Base-by-base conservation (phyloP, 2,888 invertebrate genomes). In the Microctonus aethiopoides region DNA sequence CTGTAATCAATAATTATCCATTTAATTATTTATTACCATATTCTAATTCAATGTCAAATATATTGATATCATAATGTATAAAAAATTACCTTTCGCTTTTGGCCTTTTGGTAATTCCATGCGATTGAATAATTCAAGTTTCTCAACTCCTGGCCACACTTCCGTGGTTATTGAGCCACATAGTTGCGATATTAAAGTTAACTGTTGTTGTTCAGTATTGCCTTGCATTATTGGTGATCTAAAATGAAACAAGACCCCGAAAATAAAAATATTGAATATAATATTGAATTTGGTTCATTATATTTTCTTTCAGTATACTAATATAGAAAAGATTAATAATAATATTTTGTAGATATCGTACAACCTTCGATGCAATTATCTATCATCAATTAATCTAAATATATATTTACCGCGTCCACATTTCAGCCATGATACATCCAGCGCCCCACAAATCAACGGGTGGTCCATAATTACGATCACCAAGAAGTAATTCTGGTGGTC, bases 341-440 rank as follows among this genome's bases (percentile, higher is more conserved):
- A n/a, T n/a, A n/a, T n/a, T n/a, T n/a, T n/a, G n/a, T n/a, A n/a
- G n/a, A n/a, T n/a, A n/a, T n/a, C n/a, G n/a, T n/a, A n/a, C n/a
- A n/a, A n/a, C n/a, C n/a, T n/a, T n/a, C n/a, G n/a, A n/a, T n/a
- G n/a, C n/a, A n/a, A n/a, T n/a, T n/a, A 65, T 46, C 4, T 39
- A n/a, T 26, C 11, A 52, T n/a, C 0, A 4, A 24, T 34, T 16
- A 11, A 59, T 39, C 20, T n/a, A 11, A 60, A 11, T 26, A 46
- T 39, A 68, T 36, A 0, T n/a, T 29, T 87, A 88, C 66, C 91
- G 87, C 0, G 97, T 98, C 98, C 98, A 99, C 95, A 99, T 95
- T 88, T 99, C 98, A 0, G 98, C 98, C 98, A 99, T 98, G 72
- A 99, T 98, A 84, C 98, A 99, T 0, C 98, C 98, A 0, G 97